phyloP scores from a whole-genome alignment of 2,888 invertebrate species.

The Hydriomena furcata region DNA sequence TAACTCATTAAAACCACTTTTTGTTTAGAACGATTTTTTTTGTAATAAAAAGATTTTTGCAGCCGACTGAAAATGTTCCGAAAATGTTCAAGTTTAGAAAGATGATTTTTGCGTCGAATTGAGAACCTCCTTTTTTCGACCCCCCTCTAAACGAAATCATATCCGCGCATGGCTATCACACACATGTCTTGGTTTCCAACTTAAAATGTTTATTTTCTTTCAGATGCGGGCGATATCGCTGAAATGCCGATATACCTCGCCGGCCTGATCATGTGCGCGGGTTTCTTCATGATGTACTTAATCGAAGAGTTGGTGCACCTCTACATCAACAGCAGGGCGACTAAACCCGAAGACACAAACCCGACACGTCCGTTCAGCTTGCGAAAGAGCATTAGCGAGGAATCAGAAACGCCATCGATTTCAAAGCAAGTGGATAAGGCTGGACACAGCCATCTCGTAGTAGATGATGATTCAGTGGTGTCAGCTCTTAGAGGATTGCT shows the following conservation, averaged over 20 bases:
- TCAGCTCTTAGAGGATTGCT: slow-evolving; percentile 87
- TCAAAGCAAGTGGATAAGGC: slow-evolving; percentile 47
- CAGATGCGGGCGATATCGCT: slow-evolving; percentile 75
- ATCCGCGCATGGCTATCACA: too few relatives aligned
- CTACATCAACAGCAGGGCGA: slow-evolving; percentile 84
- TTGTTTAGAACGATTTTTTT: too few relatives aligned
- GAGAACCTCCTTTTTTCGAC: too few relatives aligned
- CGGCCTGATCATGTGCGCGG: slow-evolving; percentile 88
- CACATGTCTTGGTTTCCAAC: too few relatives aligned
- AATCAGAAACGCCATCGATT: slow-evolving; percentile 27
- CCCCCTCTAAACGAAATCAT: too few relatives aligned
- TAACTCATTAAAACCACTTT: too few relatives aligned
- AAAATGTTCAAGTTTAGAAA: too few relatives aligned
- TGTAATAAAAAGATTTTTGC: too few relatives aligned
- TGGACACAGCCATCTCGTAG: slow-evolving; percentile 60
- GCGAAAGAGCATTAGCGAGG: slow-evolving; percentile 62
- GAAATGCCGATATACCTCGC: slow-evolving; percentile 85
- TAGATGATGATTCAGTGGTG: slow-evolving; percentile 65
- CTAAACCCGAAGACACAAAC: slow-evolving; percentile 54
- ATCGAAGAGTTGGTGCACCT: slow-evolving; percentile 91
- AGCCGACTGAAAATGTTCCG: too few relatives aligned
- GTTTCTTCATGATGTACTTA: slow-evolving; percentile 90
- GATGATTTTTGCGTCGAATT: too few relatives aligned
- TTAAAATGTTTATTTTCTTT: slow-evolving; percentile 26
- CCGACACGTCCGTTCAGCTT: slow-evolving; percentile 66